These are phyloP conservation scores for Onychostoma macrolepis DNA, from an alignment of 2,113 vertebrate species.

Conservation along the genomic window DNA sequence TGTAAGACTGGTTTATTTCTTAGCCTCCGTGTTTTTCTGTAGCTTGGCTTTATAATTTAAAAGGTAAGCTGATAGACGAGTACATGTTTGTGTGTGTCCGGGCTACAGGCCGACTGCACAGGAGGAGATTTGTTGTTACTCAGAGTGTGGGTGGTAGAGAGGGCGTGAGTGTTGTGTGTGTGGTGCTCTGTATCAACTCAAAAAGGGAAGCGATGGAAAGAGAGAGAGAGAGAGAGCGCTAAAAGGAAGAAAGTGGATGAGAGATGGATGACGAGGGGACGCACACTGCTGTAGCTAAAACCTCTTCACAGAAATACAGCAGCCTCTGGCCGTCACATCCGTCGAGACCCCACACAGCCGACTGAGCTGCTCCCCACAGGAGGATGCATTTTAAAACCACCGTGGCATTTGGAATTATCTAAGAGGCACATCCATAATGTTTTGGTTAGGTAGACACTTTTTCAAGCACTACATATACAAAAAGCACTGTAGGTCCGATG, in stretches of 20 bases:
- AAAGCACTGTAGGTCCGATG: neutral
- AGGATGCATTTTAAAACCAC: constrained; percentile 25
- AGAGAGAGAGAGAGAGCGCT: constrained; percentile 52
- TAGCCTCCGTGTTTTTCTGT: constrained; percentile 67
- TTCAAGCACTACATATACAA: constrained; percentile 31
- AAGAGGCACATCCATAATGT: constrained; percentile 44
- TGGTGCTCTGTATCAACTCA: constrained; percentile 55
- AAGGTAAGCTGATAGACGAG: constrained; percentile 69
- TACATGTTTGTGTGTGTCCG: constrained; percentile 49
- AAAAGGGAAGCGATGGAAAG: constrained; percentile 59
- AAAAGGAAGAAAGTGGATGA: constrained; percentile 60
- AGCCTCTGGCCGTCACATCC: constrained; percentile 43
- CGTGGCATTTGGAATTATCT: neutral
- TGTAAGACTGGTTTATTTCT: constrained; percentile 10
- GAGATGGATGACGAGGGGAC: constrained; percentile 58
- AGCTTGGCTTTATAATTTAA: constrained; percentile 72
- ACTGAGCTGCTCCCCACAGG: constrained; percentile 26
- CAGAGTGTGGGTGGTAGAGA: constrained; percentile 49
- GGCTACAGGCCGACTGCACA: constrained; percentile 33
- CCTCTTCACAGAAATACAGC: constrained; percentile 52
- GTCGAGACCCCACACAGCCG: constrained; percentile 23
- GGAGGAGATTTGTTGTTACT: constrained; percentile 27
- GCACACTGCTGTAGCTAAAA: constrained; percentile 41
- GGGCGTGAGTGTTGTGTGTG: constrained; percentile 60
- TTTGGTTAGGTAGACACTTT: constrained; percentile 1